phyloP scores from a whole-genome alignment of 2,888 invertebrate species.

The Trachelus tabidus region DNA sequence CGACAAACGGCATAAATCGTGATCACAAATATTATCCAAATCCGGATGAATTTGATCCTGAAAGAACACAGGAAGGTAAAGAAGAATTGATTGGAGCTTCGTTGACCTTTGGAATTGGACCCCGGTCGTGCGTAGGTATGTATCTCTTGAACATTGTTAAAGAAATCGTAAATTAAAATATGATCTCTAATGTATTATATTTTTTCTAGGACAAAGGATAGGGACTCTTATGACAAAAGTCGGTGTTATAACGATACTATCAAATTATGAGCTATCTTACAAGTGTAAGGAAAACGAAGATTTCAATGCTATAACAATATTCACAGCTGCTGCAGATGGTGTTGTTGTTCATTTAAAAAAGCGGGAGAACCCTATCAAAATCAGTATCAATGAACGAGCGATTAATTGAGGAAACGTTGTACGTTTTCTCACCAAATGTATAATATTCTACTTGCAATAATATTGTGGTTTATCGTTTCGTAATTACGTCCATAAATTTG shows the following conservation, averaged over 20 bases:
- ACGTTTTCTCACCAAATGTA: background rate
- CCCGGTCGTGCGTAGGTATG: slow-evolving; percentile 50
- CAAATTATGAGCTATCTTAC: slow-evolving; percentile 34
- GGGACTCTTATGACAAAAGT: slow-evolving; percentile 43
- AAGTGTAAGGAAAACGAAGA: slow-evolving; percentile 24
- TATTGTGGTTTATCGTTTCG: no score
- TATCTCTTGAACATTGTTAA: background rate
- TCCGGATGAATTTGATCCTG: slow-evolving; percentile 43
- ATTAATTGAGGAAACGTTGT: background rate
- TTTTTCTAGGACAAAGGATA: slow-evolving; percentile 43
- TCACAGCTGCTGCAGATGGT: slow-evolving; percentile 38
- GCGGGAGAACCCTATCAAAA: slow-evolving; percentile 9
- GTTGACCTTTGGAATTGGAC: slow-evolving; percentile 51
- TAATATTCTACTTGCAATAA: no score
- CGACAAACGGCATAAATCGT: slow-evolving; percentile 40
- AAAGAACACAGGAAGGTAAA: slow-evolving; percentile 34
- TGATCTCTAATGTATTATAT: slow-evolving; percentile 3
- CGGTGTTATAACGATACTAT: slow-evolving; percentile 40
- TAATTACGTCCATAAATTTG: no score
- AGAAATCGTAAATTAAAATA: slow-evolving; percentile 1
- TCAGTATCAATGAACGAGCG: background rate
- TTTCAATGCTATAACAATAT: slow-evolving; percentile 35
- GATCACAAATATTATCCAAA: slow-evolving; percentile 45
- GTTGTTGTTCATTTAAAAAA: slow-evolving; percentile 38
- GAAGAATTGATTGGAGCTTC: slow-evolving; percentile 29